Evolutionary conservation across 2,888 invertebrate genomes (phyloP), one percentile per base, ranked within the genome.

Genomic region (Megaustenia siamemsis): DNA sequence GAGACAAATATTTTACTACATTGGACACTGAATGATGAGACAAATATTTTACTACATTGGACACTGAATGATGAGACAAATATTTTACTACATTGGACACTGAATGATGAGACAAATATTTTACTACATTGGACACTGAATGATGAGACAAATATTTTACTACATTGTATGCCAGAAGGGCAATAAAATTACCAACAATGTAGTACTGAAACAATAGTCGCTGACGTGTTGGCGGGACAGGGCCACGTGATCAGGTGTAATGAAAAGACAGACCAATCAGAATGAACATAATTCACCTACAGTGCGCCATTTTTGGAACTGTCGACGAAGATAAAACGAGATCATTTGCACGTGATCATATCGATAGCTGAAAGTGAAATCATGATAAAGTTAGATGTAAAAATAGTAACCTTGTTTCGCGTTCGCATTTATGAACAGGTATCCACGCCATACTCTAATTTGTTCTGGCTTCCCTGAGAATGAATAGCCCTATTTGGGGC

Each of bases 361-460:
- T n/a, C 63, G 1, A 60, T n/a, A 24, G 12, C 56, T 77, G 12
- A 2, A 18, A 60, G 60, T 60, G 78, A 78, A 63, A 63, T 18
- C 66, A 24, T 21, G n/a, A 43, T 63, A 40, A 8, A 43, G 18
- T 4, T 38, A 1, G 28, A 45, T 43, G 28, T 43, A 63, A 40
- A 43, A 45, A 12, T 40, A 66, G 8, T n/a, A 28, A 35, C 12
- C 56, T 35, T 77, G 21, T 56, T 38, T 12, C 45, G 21, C 5
- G 3, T 78, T 78, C 60, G 4, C 63, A 18, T 10, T 40, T 40
- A 3, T 6, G n/a, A 45, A 43, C 28, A 43, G 32, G n/a, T 60
- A 78, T 78, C 63, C 78, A 78, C 78, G 78, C 78, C 32, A 78
- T 43, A 40, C 60, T n/a, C 63, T 66, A 78, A 78, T 78, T 78